Conservation (phyloP, 2,888 invertebrate species). For the Drosophila fulvimacula region DNA sequence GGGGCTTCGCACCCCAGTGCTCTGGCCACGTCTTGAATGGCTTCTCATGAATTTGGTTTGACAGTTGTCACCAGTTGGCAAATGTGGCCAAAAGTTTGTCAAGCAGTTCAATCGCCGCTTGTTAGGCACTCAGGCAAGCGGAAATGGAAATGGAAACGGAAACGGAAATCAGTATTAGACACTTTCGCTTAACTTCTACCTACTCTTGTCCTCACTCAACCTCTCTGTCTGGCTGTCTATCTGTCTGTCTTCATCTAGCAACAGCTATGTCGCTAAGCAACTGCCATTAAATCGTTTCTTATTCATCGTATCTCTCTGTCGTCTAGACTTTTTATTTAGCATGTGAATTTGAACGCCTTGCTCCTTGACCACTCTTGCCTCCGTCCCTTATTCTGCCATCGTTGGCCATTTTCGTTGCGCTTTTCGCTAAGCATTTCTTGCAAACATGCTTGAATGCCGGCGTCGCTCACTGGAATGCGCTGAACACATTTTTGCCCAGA, state of each 20-base stretch:
- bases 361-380: neutral
- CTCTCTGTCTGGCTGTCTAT: neutral
- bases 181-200: slow-evolving; percentile 2
- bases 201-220: neutral
- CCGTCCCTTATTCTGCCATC: neutral
- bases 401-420: neutral
- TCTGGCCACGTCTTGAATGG: neutral
- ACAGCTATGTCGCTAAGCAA: neutral
- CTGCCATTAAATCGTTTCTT: neutral
- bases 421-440: neutral
- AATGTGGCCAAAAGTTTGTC: slow-evolving; percentile 19
- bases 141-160: slow-evolving; percentile 7
- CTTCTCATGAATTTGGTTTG: slow-evolving; percentile 2
- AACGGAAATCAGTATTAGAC: slow-evolving; percentile 13
- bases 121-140: slow-evolving; percentile 1
- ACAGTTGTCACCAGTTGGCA: slow-evolving; percentile 5
- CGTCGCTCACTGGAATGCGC: neutral
- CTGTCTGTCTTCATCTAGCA: neutral
- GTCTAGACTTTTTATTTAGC: neutral
- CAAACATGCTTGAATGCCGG: neutral
- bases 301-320: neutral
- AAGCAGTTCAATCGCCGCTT: slow-evolving; percentile 5
- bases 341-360: neutral
- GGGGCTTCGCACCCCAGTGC: neutral
- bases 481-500: neutral